Evolutionary conservation across 2,797 vertebrate genomes (phyloP), one percentile per base, ranked within the genome.

Genomic region (Malurus leucopterus): DNA sequence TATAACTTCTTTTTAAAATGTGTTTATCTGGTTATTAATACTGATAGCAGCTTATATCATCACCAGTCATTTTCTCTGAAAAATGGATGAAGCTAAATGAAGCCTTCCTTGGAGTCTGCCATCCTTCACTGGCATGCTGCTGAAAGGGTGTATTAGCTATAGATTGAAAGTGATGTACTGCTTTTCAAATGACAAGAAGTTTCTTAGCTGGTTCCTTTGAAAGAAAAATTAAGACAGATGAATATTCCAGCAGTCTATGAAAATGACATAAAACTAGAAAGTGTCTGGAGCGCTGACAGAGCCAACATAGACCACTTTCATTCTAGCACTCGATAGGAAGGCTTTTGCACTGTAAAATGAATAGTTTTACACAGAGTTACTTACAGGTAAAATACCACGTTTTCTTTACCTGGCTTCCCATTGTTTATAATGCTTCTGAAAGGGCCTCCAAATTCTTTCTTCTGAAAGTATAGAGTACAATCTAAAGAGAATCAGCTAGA

Each of bases 31-130:
- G 65, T 61, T 95, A 93, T 94, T 96, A 94, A 82, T 91, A 89
- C 41, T 88, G 72, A 88, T 79, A 89, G 50, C 34, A 88, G 64
- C 50, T 96, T 95, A 90, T 36, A 82, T 86, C 96, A 94, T 79
- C 65, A 79, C 47, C 54, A 84, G 79, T 62, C 16, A 46, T 83
- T 95, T 95, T 86, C 46, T 34, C 22, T 91, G 81, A 62, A 95
- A 94, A 95, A 92, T 79, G 41, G 63, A 93, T 88, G 72, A 93
- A 93, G n/a, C 58, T 92, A 96, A 96, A 96, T 84, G 80, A 95
- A 88, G 63, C 54, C 65, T 87, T 94, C 13, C 54, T 90, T 92
- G 50, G 81, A 88, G 41, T 40, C 55, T 93, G 89, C 92, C 80
- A 81, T 94, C 84, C 87, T 74, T 94, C 80, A 87, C 47, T 91